These are phyloP conservation scores for Montifringilla adamsi DNA, from an alignment of 2,113 vertebrate genomes.

Conservation along the genomic window DNA sequence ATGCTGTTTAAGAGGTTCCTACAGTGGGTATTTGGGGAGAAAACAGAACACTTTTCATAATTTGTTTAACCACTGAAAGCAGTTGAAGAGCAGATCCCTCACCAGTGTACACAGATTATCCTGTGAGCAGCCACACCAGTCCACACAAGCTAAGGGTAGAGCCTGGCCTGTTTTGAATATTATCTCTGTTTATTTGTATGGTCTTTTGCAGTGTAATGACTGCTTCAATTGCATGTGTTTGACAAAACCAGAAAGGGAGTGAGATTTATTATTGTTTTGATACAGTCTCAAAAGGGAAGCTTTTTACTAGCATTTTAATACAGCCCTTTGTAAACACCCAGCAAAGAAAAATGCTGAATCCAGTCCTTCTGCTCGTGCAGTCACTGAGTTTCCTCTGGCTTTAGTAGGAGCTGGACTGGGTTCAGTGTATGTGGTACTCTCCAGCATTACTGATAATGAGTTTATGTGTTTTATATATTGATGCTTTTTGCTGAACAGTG, in stretches of 20 bases:
- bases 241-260: neutral
- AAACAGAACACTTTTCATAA: neutral
- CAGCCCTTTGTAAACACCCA: conserved; percentile 9
- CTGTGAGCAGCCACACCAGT: neutral
- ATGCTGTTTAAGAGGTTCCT: neutral
- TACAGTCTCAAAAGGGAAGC: conserved; percentile 13
- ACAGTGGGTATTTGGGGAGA: neutral
- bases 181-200: neutral
- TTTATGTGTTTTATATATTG: conserved; percentile 46
- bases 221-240: conserved; percentile 28
- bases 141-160: neutral
- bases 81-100: neutral
- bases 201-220: neutral
- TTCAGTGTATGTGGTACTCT: neutral
- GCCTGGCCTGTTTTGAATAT: neutral
- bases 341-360: neutral
- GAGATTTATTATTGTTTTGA: conserved; percentile 22
- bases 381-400: neutral
- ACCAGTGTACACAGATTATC: neutral
- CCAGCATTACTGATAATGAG: neutral
- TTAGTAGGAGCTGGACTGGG: neutral
- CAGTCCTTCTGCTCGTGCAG: neutral
- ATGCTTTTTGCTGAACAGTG: conserved; percentile 49
- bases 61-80: neutral
- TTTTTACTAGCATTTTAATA: conserved; percentile 42